Base-by-base conservation (phyloP, 2,888 invertebrate genomes). In the Abscondita cerata region DNA sequence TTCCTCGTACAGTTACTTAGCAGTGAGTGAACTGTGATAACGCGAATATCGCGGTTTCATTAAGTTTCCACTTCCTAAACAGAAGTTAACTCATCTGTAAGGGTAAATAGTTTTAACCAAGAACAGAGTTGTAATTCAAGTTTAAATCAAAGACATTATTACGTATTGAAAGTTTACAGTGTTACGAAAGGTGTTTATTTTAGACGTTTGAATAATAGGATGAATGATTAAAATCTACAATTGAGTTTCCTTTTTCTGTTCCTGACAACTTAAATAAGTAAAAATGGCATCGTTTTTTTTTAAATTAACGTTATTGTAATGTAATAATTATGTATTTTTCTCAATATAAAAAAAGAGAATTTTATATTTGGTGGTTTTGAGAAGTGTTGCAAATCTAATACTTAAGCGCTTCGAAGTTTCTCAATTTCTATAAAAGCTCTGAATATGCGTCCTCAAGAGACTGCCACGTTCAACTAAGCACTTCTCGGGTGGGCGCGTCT, bases 371-470 rank as follows among this genome's bases (percentile, higher is more conserved):
- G 48, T 36, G 48, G 47, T 47, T 36, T 46, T 47, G 34, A 47
- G 48, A 55, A 20, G 59, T 16, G 47, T 59, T 59, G 52, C 52
- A 59, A 59, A 52, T 59, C 52, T 59, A 59, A 59, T 59, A 59
- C 46, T 59, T 59, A 51, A 52, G 34, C 59, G 52, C 52, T 59
- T 59, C 46, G 34, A 52, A 59, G 53, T 60, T 55, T 55, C 55
- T 55, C 55, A 55, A 54, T 60, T 60, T 60, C 55, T 60, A 55
- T 59, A 53, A 59, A 60, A 60, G 55, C 55, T 41, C 52, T 31
- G 51, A 60, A 46, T 51, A 44, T 46, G 55, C 60, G 55, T 55
- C 52, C 60, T 60, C 55, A 31, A 20, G 60, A 60, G 55, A 55
- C 55, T 55, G 55, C 60, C 51, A 60, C 55, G 60, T 60, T 60